These are phyloP conservation scores for Thecophora atra DNA, from an alignment of 2,888 invertebrate genomes.

Conservation along the genomic window DNA sequence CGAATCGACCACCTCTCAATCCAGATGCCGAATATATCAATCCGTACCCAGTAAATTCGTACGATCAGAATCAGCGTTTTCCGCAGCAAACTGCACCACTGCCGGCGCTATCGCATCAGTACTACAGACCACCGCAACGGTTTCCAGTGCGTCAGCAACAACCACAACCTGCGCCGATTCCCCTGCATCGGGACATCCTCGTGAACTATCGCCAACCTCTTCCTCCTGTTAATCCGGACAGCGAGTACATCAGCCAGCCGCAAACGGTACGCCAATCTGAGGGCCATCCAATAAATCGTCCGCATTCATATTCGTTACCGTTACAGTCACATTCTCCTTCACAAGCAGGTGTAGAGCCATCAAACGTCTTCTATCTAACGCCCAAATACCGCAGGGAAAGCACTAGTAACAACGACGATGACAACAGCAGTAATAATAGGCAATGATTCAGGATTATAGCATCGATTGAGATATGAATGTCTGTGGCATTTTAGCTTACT, in stretches of 20 bases:
- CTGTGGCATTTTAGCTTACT: no score
- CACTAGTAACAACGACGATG: slow-evolving; percentile 39
- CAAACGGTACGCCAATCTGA: slow-evolving; percentile 52
- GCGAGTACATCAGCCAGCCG: slow-evolving; percentile 68
- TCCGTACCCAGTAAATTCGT: slow-evolving; percentile 55
- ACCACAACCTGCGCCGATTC: slow-evolving; percentile 67
- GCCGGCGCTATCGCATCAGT: slow-evolving; percentile 49
- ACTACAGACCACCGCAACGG: slow-evolving; percentile 56
- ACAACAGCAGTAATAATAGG: slow-evolving; percentile 30
- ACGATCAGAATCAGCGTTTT: slow-evolving; percentile 50
- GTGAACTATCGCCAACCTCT: slow-evolving; percentile 69
- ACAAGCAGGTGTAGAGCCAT: slow-evolving; percentile 39
- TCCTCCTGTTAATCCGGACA: slow-evolving; percentile 75
- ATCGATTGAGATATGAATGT: no score
- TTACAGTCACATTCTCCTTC: slow-evolving; percentile 36
- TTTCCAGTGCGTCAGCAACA: slow-evolving; percentile 53
- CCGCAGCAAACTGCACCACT: slow-evolving; percentile 62
- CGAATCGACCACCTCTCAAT: slow-evolving; percentile 70
- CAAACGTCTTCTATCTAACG: slow-evolving; percentile 50
- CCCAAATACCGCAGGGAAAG: slow-evolving; percentile 52
- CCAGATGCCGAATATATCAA: slow-evolving; percentile 73
- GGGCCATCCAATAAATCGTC: slow-evolving; percentile 59
- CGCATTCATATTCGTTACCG: slow-evolving; percentile 43
- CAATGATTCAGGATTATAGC: slow-evolving; percentile 21
- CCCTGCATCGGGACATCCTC: slow-evolving; percentile 74